phyloP scores from a whole-genome alignment of 2,113 vertebrate genomes.

The Psammodynastes pulverulentus region DNA sequence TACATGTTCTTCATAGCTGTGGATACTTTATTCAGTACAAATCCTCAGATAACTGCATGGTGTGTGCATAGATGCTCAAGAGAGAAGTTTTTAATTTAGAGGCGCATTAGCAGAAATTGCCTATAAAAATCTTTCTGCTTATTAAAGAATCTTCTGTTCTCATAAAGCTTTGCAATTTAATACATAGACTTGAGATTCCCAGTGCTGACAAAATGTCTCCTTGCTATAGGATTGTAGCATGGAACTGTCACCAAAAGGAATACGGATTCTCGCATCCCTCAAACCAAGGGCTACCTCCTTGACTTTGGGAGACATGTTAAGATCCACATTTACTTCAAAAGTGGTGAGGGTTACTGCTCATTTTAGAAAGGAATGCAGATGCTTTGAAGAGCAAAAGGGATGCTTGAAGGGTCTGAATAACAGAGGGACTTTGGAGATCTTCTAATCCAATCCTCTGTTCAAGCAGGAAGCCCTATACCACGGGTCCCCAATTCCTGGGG shows the following conservation, averaged over 20 bases:
- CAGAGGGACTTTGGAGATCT: neutral
- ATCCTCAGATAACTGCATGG: neutral
- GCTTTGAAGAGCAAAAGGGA: neutral
- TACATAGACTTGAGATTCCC: neutral
- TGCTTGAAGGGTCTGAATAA: neutral
- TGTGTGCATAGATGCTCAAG: neutral
- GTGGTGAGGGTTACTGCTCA: neutral
- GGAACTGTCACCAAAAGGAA: neutral
- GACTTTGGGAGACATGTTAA: neutral
- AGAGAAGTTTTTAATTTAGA: neutral
- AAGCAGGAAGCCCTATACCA: neutral
- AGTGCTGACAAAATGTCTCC: neutral
- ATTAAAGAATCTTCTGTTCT: neutral
- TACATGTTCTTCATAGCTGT: neutral
- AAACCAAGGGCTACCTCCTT: neutral
- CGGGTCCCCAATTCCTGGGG: too few relatives aligned
- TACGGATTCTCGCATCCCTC: neutral
- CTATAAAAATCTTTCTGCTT: neutral
- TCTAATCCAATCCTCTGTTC: neutral
- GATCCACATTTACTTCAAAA: neutral
- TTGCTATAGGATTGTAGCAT: neutral
- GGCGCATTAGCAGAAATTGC: neutral
- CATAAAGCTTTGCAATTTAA: neutral
- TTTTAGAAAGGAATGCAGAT: neutral
- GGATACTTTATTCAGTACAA: neutral